Conservation (phyloP, 1,140 invertebrate species). For the Heliothis subflexa region DNA sequence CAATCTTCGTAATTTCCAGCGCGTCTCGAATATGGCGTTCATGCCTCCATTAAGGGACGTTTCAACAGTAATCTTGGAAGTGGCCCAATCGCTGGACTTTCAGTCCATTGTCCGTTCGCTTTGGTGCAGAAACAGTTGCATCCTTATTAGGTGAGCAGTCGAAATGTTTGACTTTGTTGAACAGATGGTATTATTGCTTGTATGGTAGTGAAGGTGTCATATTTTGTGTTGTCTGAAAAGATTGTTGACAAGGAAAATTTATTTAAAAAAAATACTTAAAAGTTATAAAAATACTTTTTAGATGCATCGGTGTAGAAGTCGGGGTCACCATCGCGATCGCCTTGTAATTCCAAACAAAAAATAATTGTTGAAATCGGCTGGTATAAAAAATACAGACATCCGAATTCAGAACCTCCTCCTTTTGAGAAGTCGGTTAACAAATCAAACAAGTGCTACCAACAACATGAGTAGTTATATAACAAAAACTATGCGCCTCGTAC, state of each 20-base stretch:
- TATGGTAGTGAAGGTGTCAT: conserved; percentile 16
- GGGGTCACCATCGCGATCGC: background rate
- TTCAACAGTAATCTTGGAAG: conserved; percentile 64
- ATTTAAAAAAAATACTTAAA: too few species aligned
- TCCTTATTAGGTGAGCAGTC: conserved; percentile 26
- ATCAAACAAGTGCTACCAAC: too few species aligned
- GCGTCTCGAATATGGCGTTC: conserved; percentile 49
- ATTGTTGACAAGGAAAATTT: too few species aligned
- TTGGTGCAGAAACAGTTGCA: background rate
- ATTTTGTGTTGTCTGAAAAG: too few species aligned
- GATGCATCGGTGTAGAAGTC: background rate
- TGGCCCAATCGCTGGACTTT: conserved; percentile 53
- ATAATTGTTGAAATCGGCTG: too few species aligned
- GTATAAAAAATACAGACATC: background rate
- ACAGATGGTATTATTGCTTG: background rate
- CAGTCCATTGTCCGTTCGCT: conserved; percentile 27
- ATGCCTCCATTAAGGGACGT: conserved; percentile 49
- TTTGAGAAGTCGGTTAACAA: background rate
- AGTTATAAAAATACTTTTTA: too few species aligned
- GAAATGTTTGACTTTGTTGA: conserved; percentile 3
- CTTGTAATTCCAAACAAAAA: background rate
- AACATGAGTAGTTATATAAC: too few species aligned
- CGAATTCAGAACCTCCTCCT: too few species aligned
- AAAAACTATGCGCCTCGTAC: too few species aligned
- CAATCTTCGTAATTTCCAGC: conserved; percentile 37